Evolutionary conservation across 2,113 vertebrate species (phyloP), one percentile per base, ranked within the genome.

Genomic region (Sinocyclocheilus grahami): DNA sequence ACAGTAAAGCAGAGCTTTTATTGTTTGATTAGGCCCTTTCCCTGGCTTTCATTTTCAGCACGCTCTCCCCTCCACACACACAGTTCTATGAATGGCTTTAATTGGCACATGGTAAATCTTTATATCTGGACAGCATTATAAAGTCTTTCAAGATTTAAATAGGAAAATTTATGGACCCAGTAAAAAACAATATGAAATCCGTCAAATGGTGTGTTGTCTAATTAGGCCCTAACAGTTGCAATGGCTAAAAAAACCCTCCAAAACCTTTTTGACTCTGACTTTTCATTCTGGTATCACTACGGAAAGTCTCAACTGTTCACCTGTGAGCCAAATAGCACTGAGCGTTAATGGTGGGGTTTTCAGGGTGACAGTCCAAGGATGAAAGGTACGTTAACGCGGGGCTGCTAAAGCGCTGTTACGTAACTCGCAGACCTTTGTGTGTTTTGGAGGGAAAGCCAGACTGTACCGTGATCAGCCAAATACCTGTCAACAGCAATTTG

Each of bases 91-190:
- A 91, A 77, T 89, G 85, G 77, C 69, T 84, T 86, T 89, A 90
- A 90, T 89, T 91, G 85, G 89, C 62, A 33, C 8, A 42, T 83
- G 71, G 48, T 75, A 85, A 75, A 86, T 82, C 78, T 90, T 81
- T 88, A 42, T 27, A 85, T 90, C 82, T 85, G 84, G 83, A 84
- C 78, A 83, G 53, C 85, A 84, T 91, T 87, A 85, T 58, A 85
- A 74, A 83, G 69, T 84, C 88, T 88, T 89, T 91, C 88, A 91
- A 78, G 86, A 86, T 89, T 90, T 90, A 88, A 90, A 90, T 76
- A 62, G 76, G 39, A 20, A 87, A 88, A 85, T 84, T 84, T 89
- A 85, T 86, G 46, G 87, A 85, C 18, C 65, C 69, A 79, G 67
- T 90, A 87, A 89, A 90, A 86, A 79, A 84, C 83, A 53, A 60